Base-by-base conservation (phyloP, 2,113 vertebrate species). In the Dryoscopus gambensis region DNA sequence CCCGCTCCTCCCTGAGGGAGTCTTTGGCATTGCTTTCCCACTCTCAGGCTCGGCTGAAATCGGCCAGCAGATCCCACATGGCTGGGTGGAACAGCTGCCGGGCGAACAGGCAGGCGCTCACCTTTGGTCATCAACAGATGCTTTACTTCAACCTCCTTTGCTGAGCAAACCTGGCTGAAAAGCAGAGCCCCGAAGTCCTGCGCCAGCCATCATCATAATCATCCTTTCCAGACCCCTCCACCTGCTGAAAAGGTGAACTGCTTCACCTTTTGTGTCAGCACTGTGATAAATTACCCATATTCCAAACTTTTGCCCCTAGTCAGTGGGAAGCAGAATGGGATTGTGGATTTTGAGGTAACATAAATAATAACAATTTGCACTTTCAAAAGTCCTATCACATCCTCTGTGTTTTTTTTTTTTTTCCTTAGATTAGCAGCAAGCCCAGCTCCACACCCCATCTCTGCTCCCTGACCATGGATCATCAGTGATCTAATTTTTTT, bases 1-100 rank as follows among this genome's bases (percentile, higher is more conserved):
- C 19, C 28, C 21, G 1, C 17, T 40, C 17, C 37, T 46, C 8
- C 0, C 12, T 4, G 42, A 5, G 14, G 8, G 22, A 31, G 5
- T 2, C 5, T 5, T 11, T 17, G 35, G 12, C 33, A 1, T 18
- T 27, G 7, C 39, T 71, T 63, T 70, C 11, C 24, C 62, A 8
- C 40, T n/a, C 24, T 11, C 27, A 6, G 24, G 15, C 44, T 71
- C 7, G 11, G 27, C 52, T 85, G 84, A 39, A 75, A 17, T 17
- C 0, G 42, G 18, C 56, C 77, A 44, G 4, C 21, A 67, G 39
- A 5, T 24, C 14, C 28, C 52, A 6, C 2, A 3, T 59, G 87
- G 52, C 65, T 5, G 24, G 37, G 4, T 39, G 64, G 33, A 59
- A 28, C 55, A 76, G 63, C 37, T 71, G 49, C 53, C 35, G 30